Evolutionary conservation across 2,888 invertebrate species (phyloP), one percentile per base, ranked within the genome.

Genomic region (Drosophila gaucha): DNA sequence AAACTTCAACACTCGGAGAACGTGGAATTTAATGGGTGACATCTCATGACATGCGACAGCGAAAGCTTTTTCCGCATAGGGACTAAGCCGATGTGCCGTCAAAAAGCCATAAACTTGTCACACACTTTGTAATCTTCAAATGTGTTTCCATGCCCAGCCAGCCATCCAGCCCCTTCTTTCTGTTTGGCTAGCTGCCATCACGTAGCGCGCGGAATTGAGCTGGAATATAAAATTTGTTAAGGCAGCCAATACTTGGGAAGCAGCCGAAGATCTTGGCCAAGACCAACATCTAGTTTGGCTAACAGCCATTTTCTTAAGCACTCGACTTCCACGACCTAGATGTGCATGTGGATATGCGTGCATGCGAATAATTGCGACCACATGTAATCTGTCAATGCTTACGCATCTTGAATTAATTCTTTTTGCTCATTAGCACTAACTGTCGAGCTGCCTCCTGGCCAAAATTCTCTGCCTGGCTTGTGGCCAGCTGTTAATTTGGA

Each of bases 101-200:
- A 80, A 70, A 84, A 84, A 74, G 66, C 75, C 86, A 80, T 84
- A 86, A 82, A 86, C 70, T 86, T 84, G 78, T 75, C 78, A 80
- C 73, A 80, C 86, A 80, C 74, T 80, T 80, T 83, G 86, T 68
- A 80, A 83, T 83, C 80, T 72, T 46, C 43, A 67, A 69, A 74
- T 74, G 59, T 43, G 62, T 22, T 65, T 28, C 41, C 41, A 28
- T 9, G 1, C 28, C n/a, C n/a, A n/a, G n/a, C n/a, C n/a, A n/a
- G n/a, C n/a, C n/a, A n/a, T n/a, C n/a, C n/a, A n/a, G n/a, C n/a
- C n/a, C 35, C 44, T 26, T 39, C 10, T 30, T 22, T 36, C 20
- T 35, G 26, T 50, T 78, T 84, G 78, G 78, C 70, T 36, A 52
- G 38, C 43, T 67, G 84, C 82, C 86, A 84, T 44, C 74, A 46